Percentiles rank a stretch among this genome's conserved stretches.
These are phyloP conservation scores for Sthenelais limicola DNA, from an alignment of 2,888 invertebrate genomes.

Conservation along the genomic window DNA sequence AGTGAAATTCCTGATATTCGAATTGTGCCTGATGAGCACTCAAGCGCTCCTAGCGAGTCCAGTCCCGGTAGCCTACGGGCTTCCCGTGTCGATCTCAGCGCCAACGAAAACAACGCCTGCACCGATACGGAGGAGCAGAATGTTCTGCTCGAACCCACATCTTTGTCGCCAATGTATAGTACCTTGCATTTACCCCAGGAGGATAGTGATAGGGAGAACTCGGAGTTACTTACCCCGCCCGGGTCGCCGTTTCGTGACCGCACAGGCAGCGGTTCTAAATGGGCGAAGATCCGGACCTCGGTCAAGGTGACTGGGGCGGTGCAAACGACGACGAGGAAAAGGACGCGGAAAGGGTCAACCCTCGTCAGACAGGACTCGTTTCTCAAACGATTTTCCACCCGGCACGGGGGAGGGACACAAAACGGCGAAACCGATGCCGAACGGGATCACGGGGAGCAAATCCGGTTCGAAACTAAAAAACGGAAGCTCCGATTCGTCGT, in stretches of 20 bases:
- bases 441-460: background rate
- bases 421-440: slow-evolving; percentile 75
- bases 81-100: slow-evolving; percentile 14
- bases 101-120: background rate
- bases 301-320: slow-evolving; percentile 60
- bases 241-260: background rate
- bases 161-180: slow-evolving; percentile 12
- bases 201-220: slow-evolving; percentile 22
- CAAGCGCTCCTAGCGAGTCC: slow-evolving; percentile 21
- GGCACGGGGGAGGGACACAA: slow-evolving; percentile 84
- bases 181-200: slow-evolving; percentile 1
- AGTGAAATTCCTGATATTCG: slow-evolving; percentile 28
- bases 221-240: background rate
- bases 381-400: slow-evolving; percentile 92
- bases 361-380: slow-evolving; percentile 76
- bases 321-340: slow-evolving; percentile 48
- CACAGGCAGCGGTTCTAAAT: slow-evolving; percentile 69
- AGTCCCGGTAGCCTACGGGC: slow-evolving; percentile 11
- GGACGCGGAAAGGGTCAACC: slow-evolving; percentile 50
- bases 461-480: background rate
- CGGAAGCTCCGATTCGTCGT: slow-evolving; percentile 76
- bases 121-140: slow-evolving; percentile 21
- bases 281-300: slow-evolving; percentile 95
- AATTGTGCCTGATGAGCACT: slow-evolving; percentile 21
- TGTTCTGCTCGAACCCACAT: background rate